Evolutionary conservation across 2,888 invertebrate species (phyloP).

Genomic region (Hypomecis atomaria): DNA sequence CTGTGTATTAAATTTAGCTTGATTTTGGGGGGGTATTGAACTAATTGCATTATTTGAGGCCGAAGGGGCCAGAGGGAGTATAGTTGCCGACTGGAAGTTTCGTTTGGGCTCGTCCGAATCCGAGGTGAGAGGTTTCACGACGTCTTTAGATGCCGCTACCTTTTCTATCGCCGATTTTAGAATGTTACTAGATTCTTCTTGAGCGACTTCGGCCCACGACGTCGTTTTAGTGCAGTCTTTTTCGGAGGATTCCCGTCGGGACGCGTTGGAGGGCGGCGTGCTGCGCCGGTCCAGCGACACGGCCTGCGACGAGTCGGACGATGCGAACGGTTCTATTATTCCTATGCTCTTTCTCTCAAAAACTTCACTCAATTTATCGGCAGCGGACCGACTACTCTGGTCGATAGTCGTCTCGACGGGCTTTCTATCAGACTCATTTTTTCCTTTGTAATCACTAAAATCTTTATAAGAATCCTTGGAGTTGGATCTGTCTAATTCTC

Average conservation of each 20-base stretch:
- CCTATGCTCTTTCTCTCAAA: conserved; percentile 80
- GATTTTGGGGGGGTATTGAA: conserved; percentile 50
- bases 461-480: conserved; percentile 83
- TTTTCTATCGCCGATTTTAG: conserved; percentile 58
- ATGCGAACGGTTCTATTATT: conserved; percentile 65
- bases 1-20: conserved; percentile 55
- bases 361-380: conserved; percentile 79
- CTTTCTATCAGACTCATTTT: conserved; percentile 80
- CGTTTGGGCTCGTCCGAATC: conserved; percentile 41
- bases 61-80: conserved; percentile 39
- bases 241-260: conserved; percentile 78
- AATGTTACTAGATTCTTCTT: conserved; percentile 65
- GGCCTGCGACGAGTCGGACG: conserved; percentile 61
- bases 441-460: conserved; percentile 77
- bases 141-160: conserved; percentile 52
- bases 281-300: conserved; percentile 80
- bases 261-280: conserved; percentile 66
- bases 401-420: conserved; percentile 66
- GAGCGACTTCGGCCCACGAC: conserved; percentile 80
- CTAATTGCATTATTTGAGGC: conserved; percentile 39
- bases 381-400: conserved; percentile 72
- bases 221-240: conserved; percentile 59
- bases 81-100: conserved; percentile 38
- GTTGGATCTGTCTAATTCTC: conserved; percentile 77
- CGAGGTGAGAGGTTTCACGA: conserved; percentile 42